Evolutionary conservation across 2,888 invertebrate genomes (phyloP), one percentile per base, ranked within the genome.

Genomic region (Adineta ricciae): DNA sequence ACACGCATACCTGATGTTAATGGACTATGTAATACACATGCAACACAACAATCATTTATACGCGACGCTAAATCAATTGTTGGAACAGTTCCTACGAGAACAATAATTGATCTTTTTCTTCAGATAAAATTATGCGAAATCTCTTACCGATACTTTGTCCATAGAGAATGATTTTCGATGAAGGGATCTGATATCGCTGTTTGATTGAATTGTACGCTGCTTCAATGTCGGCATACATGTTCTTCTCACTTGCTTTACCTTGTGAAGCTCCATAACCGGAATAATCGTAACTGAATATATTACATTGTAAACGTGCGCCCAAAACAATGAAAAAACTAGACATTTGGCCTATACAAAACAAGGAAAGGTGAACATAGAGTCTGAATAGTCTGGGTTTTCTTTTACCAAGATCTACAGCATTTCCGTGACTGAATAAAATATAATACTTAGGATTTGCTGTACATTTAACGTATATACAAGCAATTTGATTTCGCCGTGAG

Each of bases 1-100:
- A 99, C 97, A 89, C 97, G 93, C 94, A 99, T 95, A 83, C 97
- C 98, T 85, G 97, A 97, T 95, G 96, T 96, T 84, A 99, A 93
- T 24, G 98, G 97, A 84, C 97, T 97, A 92, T 99, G 98, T 84
- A 99, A 93, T 89, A 99, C 95, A 87, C 98, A 96, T 88, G 96
- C 97, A 88, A 95, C 96, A 87, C 97, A 96, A 92, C 91, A 90
- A 87, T 90, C 90, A 54, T 54, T 83, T 46, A 38, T 46, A 96
- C 95, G 93, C 82, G 96, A 94, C 84, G 97, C 97, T 89, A 98
- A 92, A 92, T 98, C 97, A 87, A 98, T 95, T 38, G 97, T 97
- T 86, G 98, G 98, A 88, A 98, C 98, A 78, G 98, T 97, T 84
- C 78, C 78, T 78, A 41, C 7, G 2, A 78, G 8, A 16, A 21